Conservation (phyloP, 2,888 invertebrate species). For the Eupithecia insigniata region DNA sequence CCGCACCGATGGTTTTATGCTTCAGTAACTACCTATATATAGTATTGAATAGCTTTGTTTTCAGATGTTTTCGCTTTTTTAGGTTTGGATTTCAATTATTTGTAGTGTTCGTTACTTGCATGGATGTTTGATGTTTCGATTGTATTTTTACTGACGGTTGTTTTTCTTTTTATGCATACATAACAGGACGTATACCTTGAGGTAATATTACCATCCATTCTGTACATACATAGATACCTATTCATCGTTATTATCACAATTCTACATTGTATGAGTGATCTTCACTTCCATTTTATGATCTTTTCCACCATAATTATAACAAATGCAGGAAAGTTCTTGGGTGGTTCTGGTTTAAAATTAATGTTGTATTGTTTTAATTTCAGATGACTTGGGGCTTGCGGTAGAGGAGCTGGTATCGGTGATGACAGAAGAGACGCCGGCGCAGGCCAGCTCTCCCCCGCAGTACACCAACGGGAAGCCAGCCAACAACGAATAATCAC, state of each 20-base stretch:
- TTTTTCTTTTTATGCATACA: constrained; percentile 62
- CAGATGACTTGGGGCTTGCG: constrained; percentile 93
- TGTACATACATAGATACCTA: constrained; percentile 1
- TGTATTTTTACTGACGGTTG: constrained; percentile 43
- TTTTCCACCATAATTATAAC: neutral
- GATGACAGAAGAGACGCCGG: constrained; percentile 89
- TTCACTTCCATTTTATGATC: constrained; percentile 1
- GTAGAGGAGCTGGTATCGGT: constrained; percentile 95
- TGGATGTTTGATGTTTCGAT: constrained; percentile 40
- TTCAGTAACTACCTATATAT: constrained; percentile 30
- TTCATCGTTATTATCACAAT: constrained; percentile 4
- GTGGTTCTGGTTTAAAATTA: neutral
- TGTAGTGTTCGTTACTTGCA: constrained; percentile 45
- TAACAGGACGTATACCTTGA: constrained; percentile 80
- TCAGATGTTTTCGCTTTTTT: constrained; percentile 18
- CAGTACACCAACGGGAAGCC: constrained; percentile 81
- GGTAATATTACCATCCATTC: constrained; percentile 58
- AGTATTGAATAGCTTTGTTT: constrained; percentile 11
- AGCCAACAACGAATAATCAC: constrained; percentile 63
- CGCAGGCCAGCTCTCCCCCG: constrained; percentile 67
- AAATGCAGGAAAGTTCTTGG: neutral
- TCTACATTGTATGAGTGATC: neutral
- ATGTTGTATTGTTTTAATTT: neutral
- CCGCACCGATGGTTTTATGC: constrained; percentile 33
- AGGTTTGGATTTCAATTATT: constrained; percentile 23